Base-by-base conservation (phyloP, 2,888 invertebrate genomes). In the Nomada ruficornis region DNA sequence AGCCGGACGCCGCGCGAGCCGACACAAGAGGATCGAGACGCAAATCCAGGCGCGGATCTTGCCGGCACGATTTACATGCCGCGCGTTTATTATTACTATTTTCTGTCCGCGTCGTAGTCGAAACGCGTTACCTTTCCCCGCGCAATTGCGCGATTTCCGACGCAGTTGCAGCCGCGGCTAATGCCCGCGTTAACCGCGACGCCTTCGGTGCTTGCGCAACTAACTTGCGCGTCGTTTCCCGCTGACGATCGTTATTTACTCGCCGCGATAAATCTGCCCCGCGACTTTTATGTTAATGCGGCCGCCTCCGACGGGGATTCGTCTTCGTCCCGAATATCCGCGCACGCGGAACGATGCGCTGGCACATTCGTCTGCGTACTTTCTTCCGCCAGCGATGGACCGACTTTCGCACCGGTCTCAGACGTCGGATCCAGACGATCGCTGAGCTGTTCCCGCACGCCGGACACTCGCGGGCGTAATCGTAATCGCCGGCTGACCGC, bases 231-330 rank as follows among this genome's bases (percentile, higher is more conserved):
- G 36, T 36, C 52, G 23, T 71, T 72, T 36, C 54, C 18, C 52
- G 62, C 44, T 63, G 78, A 64, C 77, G 67, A 80, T 80, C 77
- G 65, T 80, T 78, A 73, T 72, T 80, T 73, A 80, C 78, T 55
- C 42, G 55, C 65, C n/a, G 47, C 70, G 65, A 73, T 73, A 73
- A 79, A 81, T 81, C 63, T 64, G 64, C n/a, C 54, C 20, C 44
- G 55, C 79, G 70, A 80, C 65, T 77, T 80, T 77, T 73, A 70
- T 60, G 69, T 47, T 69, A 73, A 79, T 69, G 47, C 52, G 13
- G 57, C 10, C 44, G 9, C 18, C 47, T 42, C 47, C n/a, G 65
- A 65, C 64, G 29, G 15, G 42, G 18, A 36, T 60, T 26, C 65
- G 74, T 68, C 26, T 68, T 63, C 23, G 15, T 59, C 26, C 29